Conservation (phyloP, 1,140 invertebrate genomes). For the Drosophila erecta region DNA sequence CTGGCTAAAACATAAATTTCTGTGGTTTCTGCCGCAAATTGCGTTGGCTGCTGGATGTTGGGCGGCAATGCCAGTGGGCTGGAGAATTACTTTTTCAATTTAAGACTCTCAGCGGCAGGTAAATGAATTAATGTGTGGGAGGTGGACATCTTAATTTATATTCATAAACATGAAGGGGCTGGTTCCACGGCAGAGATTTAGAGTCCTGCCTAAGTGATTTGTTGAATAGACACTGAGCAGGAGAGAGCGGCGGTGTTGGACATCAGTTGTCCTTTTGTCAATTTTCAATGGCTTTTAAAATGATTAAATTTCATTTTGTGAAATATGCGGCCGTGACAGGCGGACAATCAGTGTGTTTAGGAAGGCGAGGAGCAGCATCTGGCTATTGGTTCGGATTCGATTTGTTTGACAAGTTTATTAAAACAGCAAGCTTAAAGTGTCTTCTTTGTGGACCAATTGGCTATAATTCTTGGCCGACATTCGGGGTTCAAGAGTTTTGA, state of each 20-base stretch:
- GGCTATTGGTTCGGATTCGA: slow-evolving; percentile 42
- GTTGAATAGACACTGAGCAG: not conserved
- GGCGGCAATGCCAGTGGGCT: not conserved
- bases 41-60: slow-evolving; percentile 33
- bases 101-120: slow-evolving; percentile 62
- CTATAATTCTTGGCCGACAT: slow-evolving; percentile 62
- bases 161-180: slow-evolving; percentile 48
- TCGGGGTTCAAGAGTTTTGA: slow-evolving; percentile 75
- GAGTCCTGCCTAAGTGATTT: slow-evolving; percentile 10
- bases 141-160: slow-evolving; percentile 59
- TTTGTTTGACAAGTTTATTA: slow-evolving; percentile 41
- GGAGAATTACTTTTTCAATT: slow-evolving; percentile 79
- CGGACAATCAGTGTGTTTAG: slow-evolving; percentile 9
- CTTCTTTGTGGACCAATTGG: slow-evolving; percentile 27
- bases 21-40: slow-evolving; percentile 74
- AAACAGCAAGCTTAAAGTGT: slow-evolving; percentile 22
- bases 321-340: slow-evolving; percentile 42
- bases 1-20: slow-evolving; percentile 72
- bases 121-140: slow-evolving; percentile 68
- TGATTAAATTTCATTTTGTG: slow-evolving; percentile 76
- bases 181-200: slow-evolving; percentile 16
- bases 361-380: slow-evolving; percentile 12
- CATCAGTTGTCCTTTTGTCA: slow-evolving; percentile 64
- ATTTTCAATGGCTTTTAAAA: slow-evolving; percentile 74
- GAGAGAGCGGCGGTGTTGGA: slow-evolving; percentile 1